Evolutionary conservation across 2,113 vertebrate genomes (phyloP), one percentile per base, ranked within the genome.

Genomic region (Salminus brasiliensis): DNA sequence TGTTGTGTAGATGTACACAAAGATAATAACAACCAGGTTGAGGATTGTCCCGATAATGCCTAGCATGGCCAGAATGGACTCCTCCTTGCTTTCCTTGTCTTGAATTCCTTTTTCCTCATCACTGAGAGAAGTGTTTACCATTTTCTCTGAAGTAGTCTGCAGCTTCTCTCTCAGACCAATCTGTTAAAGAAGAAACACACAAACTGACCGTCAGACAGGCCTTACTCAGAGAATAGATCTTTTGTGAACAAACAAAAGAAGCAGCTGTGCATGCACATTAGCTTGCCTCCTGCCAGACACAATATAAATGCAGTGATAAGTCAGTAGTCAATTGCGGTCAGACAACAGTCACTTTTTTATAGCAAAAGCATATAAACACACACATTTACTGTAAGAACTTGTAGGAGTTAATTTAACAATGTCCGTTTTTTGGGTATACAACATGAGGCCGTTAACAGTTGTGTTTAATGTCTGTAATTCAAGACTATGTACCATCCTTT

Each of bases 1-100:
- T 0, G 97, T 99, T 74, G 97, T 98, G 90, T 99, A 99, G 82
- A 99, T 97, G 88, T 99, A 99, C 72, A 99, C 98, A 82, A 99
- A 99, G 86, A 99, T 98, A 80, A 99, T 99, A 78, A 99, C 97
- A 1, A 98, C 90, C 43, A 99, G 91, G 88, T 99, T 99, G 76
- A 99, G 94, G 85, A 99, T 95, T 83, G 98, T 99, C 87, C 97
- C 98, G 12, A 98, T 95, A 78, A 99, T 99, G 45, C 97, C 98
- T 86, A 99, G 90, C 95, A 99, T 95, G 21, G 98, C 98, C 91
- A 99, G 85, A 84, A 99, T 95, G 36, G 92, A 95, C 91, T 99
- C 97, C 86, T 99, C 97, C 85, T 96, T 98, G 80, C 95, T 95
- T 86, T 99, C 98, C 86, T 94, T 97, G 88, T 98, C 97, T 92